A percentile compares a stretch with the other conserved stretches of the same genome.
phyloP scores from a whole-genome alignment of 2,113 vertebrate genomes.

The Vireo altiloquus region DNA sequence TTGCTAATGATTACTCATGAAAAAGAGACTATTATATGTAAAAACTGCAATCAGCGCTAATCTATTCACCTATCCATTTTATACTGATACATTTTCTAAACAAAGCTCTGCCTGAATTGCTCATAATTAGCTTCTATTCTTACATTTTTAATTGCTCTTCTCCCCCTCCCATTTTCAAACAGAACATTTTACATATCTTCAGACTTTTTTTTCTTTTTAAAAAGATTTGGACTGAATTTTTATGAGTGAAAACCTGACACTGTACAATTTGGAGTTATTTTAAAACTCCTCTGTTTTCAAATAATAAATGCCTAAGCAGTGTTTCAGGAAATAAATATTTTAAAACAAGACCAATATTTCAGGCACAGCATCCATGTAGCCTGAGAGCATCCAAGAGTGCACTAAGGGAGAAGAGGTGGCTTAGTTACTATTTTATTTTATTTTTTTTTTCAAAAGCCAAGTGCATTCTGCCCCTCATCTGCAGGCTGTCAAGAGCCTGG shows the following conservation, averaged over 20 bases:
- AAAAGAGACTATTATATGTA: constrained; percentile 72
- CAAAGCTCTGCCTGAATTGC: constrained; percentile 68
- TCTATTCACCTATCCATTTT: constrained; percentile 72
- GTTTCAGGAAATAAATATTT: constrained; percentile 44
- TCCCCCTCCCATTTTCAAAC: constrained; percentile 31
- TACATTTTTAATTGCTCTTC: constrained; percentile 65
- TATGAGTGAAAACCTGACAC: constrained; percentile 42
- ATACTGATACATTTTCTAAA: constrained; percentile 71
- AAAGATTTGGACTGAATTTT: constrained; percentile 12
- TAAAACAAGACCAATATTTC: constrained; percentile 22
- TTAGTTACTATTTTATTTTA: background rate
- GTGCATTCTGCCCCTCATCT: background rate
- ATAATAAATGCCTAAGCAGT: constrained; percentile 22
- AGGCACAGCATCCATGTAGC: background rate
- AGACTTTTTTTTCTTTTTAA: background rate
- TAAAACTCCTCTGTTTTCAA: constrained; percentile 38
- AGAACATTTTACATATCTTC: constrained; percentile 16
- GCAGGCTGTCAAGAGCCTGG: background rate
- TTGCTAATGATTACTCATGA: constrained; percentile 76
- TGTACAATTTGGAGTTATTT: background rate
- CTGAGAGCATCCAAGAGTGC: background rate
- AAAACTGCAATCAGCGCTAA: constrained; percentile 72
- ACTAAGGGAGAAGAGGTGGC: background rate
- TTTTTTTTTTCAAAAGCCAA: background rate
- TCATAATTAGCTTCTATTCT: constrained; percentile 76